Base-by-base conservation (phyloP, 2,888 invertebrate species). In the Watsonalla binaria region DNA sequence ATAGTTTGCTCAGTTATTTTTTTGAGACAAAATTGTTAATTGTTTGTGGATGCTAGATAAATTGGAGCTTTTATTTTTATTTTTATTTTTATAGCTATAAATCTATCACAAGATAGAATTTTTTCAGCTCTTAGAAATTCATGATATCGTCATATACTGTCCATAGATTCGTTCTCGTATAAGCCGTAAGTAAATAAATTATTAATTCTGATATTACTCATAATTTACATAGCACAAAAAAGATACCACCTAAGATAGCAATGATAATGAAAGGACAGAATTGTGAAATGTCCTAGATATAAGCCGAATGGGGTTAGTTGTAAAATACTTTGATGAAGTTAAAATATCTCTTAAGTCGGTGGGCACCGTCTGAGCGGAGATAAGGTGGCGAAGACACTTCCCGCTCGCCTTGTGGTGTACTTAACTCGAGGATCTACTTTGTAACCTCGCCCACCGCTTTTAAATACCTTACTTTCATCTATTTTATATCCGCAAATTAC, bases 361-460 rank as follows among this genome's bases (percentile, higher is more conserved):
- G 57, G 53, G 51, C 56, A 45, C 48, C 46, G 55, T 49, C 48
- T 54, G 45, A 45, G 35, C 53, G 42, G 50, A 57, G 54, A 58
- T 58, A 53, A 51, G 48, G 62, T 56, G 60, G 9, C 9, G 47
- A 54, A 58, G 56, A 62, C 55, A 61, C 63, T 62, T 61, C 55
- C 60, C 54, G 60, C 59, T 62, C 56, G 53, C 60, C 59, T 63
- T 63, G 61, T 55, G 58, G 62, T 61, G 51, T 62, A 52, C 60
- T 49, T 37, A 49, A 49, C 49, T 49, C 15, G 49, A 48, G 48
- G 9, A 14, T 13, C 49, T 49, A 49, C 49, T 49, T 39, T 49
- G 15, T 7, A 13, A 5, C 8, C 34, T 15, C 39, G 39, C 15
- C 39, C 37, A 49, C 15, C 9, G 37, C 6, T 15, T 49, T 49